A percentile compares a stretch with the other conserved stretches of the same genome.
phyloP scores from a whole-genome alignment of 1,140 invertebrate species.

The Ylistrum balloti region DNA sequence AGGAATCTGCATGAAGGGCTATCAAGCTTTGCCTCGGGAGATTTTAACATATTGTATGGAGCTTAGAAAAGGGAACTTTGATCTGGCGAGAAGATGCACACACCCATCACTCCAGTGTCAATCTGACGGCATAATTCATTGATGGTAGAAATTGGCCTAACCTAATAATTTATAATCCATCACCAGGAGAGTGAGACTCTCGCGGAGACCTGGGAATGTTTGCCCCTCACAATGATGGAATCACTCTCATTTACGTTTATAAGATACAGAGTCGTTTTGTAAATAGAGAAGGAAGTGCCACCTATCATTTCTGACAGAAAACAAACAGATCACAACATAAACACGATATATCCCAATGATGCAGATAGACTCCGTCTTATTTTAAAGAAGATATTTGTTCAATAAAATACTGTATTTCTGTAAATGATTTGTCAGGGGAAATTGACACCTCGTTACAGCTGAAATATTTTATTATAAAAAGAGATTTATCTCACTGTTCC shows the following conservation, averaged over 20 bases:
- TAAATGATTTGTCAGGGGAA: neutral
- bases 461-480: too few species aligned
- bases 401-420: conserved; percentile 17
- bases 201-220: neutral
- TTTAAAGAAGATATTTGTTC: neutral
- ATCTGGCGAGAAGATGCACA: neutral
- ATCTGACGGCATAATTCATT: neutral
- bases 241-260: conserved; percentile 15
- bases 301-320: conserved; percentile 34
- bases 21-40: neutral
- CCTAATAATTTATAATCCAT: conserved; percentile 27
- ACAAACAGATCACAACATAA: neutral
- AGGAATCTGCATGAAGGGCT: neutral
- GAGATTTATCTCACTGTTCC: too few species aligned
- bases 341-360: neutral
- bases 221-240: neutral
- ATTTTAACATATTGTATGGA: neutral
- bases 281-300: neutral
- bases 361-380: neutral
- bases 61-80: too few species aligned
- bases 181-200: neutral
- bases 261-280: neutral
- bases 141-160: conserved; percentile 38
- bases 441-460: neutral
- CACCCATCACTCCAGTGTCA: neutral